Evolutionary conservation across 2,113 vertebrate species (phyloP).

Genomic region (Cyanoliseus patagonus): DNA sequence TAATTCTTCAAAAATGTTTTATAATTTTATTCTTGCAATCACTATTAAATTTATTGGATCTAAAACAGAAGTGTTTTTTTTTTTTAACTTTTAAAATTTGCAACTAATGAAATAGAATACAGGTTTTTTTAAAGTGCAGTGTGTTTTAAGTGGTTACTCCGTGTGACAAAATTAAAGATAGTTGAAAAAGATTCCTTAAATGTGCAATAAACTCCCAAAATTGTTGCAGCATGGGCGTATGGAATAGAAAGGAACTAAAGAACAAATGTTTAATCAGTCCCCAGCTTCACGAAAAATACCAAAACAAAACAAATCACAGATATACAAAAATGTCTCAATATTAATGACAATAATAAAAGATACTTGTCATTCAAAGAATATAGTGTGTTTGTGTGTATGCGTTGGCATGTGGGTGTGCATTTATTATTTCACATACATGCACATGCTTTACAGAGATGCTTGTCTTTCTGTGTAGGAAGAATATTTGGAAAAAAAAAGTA

Average conservation of each 20-base stretch:
- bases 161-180: not conserved
- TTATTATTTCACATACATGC: not conserved
- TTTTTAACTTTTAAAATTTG: not conserved
- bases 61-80: accelerated
- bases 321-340: not conserved
- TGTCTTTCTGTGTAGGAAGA: not conserved
- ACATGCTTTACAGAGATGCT: not conserved
- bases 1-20: not conserved
- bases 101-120: not conserved
- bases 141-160: not conserved
- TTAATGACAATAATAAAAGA: not conserved
- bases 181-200: not conserved
- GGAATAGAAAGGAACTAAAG: not conserved
- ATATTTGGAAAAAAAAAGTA: not conserved
- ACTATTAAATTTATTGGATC: not conserved
- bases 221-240: accelerated
- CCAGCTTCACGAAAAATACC: not conserved
- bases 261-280: not conserved
- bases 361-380: not conserved
- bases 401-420: not conserved
- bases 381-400: not conserved
- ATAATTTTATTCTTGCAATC: not conserved
- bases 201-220: not conserved
- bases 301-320: not conserved
- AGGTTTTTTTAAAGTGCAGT: not conserved